Evolutionary conservation across 2,113 vertebrate species (phyloP).

Genomic region (Sciurus niger): DNA sequence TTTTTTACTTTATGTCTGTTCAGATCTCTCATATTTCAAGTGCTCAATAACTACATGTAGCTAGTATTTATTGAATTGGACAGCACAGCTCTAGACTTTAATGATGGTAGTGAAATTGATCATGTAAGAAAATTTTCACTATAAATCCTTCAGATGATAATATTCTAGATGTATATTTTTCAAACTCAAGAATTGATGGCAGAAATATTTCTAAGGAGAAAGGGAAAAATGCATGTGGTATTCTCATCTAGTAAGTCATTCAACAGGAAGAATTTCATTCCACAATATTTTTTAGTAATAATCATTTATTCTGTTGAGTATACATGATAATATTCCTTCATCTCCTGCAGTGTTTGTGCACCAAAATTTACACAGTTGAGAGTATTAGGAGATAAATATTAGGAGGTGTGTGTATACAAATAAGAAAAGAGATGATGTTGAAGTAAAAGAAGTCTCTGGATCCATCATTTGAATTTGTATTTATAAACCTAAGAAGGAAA

Average conservation of each 20-base stretch:
- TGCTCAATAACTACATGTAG: background rate
- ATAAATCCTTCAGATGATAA: background rate
- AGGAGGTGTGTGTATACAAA: background rate
- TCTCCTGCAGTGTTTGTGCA: background rate
- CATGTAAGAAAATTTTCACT: background rate
- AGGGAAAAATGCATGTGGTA: background rate
- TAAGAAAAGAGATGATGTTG: background rate
- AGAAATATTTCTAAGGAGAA: conserved; percentile 59
- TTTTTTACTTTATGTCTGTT: background rate
- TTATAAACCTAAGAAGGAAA: conserved; percentile 57
- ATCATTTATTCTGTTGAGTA: background rate
- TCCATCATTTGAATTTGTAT: conserved; percentile 41
- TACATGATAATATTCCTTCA: background rate
- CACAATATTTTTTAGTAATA: conserved; percentile 35
- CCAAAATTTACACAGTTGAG: background rate
- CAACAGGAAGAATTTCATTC: background rate
- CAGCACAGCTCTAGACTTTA: background rate
- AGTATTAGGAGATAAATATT: background rate
- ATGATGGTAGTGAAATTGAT: conserved; percentile 6
- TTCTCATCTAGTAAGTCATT: conserved; percentile 32
- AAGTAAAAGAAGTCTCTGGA: conserved; percentile 20
- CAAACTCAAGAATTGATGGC: background rate
- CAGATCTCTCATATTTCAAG: background rate
- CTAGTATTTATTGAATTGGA: background rate
- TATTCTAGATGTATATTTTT: conserved; percentile 7